Evolutionary conservation across 1,140 invertebrate genomes (phyloP).

Genomic region (Dryas iulia): DNA sequence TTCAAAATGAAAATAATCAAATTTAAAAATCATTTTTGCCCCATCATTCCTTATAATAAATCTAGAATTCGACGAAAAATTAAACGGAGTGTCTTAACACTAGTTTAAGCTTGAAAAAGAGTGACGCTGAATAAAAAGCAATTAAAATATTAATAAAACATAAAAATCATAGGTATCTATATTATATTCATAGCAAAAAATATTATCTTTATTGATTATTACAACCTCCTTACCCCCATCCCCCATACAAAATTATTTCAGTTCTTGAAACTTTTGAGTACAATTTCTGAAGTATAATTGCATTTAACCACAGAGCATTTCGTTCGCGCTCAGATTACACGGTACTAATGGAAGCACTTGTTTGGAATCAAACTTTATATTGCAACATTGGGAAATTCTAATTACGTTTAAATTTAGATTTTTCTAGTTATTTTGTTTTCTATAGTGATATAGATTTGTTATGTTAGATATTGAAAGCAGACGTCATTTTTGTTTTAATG

Average conservation of each 20-base stretch:
- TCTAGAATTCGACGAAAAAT: too few relatives aligned
- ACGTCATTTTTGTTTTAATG: too few relatives aligned
- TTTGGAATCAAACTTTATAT: background rate
- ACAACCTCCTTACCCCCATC: background rate
- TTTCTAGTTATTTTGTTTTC: too few relatives aligned
- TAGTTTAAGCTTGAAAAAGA: too few relatives aligned
- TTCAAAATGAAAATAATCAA: too few relatives aligned
- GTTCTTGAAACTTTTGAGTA: background rate
- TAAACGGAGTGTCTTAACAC: too few relatives aligned
- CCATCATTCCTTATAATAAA: too few relatives aligned
- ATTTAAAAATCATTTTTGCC: too few relatives aligned
- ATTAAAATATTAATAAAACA: too few relatives aligned
- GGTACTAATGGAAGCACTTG: background rate
- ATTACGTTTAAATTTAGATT: background rate
- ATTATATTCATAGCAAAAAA: background rate
- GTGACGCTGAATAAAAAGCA: too few relatives aligned
- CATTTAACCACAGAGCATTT: background rate
- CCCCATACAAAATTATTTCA: background rate
- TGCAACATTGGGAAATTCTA: background rate
- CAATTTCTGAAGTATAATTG: background rate
- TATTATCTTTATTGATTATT: background rate
- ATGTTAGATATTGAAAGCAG: too few relatives aligned
- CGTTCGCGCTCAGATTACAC: background rate
- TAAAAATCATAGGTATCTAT: background rate
- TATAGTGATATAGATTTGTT: too few relatives aligned